A percentile compares a stretch with the other conserved stretches of the same genome.
These are phyloP conservation scores for Adelges cooleyi DNA, from an alignment of 1,140 invertebrate genomes.

Conservation along the genomic window DNA sequence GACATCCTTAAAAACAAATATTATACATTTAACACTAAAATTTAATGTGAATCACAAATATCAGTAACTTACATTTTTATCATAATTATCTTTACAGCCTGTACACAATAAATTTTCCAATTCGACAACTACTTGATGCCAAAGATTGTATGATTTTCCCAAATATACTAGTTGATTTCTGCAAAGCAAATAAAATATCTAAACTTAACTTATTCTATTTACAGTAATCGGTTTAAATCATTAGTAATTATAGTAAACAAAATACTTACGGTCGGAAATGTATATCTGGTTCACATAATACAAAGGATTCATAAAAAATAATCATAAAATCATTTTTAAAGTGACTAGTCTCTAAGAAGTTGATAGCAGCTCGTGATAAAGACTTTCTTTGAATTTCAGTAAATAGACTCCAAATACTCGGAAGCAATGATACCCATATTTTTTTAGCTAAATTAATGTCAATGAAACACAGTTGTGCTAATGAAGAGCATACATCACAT, in stretches of 20 bases:
- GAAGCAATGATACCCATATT: neutral
- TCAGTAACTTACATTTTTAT: constrained; percentile 22
- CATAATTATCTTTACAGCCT: neutral
- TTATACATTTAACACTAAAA: neutral
- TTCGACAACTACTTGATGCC: neutral
- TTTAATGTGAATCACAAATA: neutral
- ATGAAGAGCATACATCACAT: neutral
- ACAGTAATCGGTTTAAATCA: too few species aligned
- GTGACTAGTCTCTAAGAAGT: constrained; percentile 5
- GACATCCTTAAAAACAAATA: neutral
- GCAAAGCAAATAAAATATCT: neutral
- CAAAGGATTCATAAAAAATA: constrained; percentile 15
- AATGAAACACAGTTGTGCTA: constrained; percentile 1
- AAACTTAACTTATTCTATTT: too few species aligned
- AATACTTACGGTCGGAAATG: neutral
- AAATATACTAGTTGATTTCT: neutral
- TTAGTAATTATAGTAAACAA: too few species aligned
- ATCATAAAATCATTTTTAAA: constrained; percentile 6
- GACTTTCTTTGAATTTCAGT: neutral
- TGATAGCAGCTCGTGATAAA: neutral
- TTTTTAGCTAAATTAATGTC: neutral
- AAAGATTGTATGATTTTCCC: constrained; percentile 6
- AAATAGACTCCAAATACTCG: neutral
- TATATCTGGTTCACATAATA: constrained; percentile 4
- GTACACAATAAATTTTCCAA: neutral